A percentile compares a stretch with the other conserved stretches of the same genome.
phyloP scores from a whole-genome alignment of 2,888 invertebrate genomes.

The Eledona agricola region DNA sequence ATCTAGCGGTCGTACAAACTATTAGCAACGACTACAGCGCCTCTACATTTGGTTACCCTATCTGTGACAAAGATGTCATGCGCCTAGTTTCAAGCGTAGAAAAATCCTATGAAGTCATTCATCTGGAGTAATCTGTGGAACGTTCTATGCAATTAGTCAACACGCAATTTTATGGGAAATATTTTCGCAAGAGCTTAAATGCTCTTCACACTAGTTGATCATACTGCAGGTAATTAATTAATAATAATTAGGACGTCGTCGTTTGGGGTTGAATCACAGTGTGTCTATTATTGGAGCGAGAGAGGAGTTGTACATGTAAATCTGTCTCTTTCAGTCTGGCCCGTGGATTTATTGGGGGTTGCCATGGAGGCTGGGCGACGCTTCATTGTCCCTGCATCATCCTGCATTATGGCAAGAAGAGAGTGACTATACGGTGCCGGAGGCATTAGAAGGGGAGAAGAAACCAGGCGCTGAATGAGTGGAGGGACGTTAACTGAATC shows the following conservation, averaged over 20 bases:
- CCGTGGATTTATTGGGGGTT: slow-evolving; percentile 52
- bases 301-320: slow-evolving; percentile 32
- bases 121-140: no score
- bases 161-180: no score
- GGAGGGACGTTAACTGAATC: slow-evolving; percentile 41
- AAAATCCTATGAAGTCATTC: no score
- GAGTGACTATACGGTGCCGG: slow-evolving; percentile 31
- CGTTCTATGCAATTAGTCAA: no score
- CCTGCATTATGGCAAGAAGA: slow-evolving; percentile 50
- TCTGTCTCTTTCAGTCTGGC: slow-evolving; percentile 44
- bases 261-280: slow-evolving; percentile 3
- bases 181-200: no score
- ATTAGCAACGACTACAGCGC: no score
- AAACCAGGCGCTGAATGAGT: slow-evolving; percentile 9
- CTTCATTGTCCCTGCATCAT: slow-evolving; percentile 53
- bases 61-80: no score
- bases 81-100: no score
- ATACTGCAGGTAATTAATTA: slow-evolving; percentile 22
- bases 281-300: slow-evolving; percentile 23
- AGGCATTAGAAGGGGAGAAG: slow-evolving; percentile 23
- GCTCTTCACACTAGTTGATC: no score
- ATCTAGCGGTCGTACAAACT: no score
- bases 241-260: no score
- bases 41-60: no score
- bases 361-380: slow-evolving; percentile 49